Evolutionary conservation across 2,797 vertebrate genomes (phyloP).

Genomic region (Paedocypris micromegethes): DNA sequence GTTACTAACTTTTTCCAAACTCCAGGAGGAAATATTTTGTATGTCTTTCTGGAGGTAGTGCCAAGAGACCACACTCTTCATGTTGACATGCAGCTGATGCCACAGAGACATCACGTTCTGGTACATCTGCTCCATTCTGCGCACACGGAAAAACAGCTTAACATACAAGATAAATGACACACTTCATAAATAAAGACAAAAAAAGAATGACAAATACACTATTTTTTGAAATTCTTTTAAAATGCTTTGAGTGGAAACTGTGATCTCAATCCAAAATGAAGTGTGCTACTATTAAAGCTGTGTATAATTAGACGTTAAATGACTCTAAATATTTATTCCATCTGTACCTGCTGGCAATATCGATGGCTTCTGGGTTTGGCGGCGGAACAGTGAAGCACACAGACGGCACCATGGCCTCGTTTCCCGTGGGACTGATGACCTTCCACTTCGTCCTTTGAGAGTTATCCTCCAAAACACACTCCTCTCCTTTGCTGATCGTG

Average conservation of each 20-base stretch:
- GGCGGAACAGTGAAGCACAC: slow-evolving; percentile 92
- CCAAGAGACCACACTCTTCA: slow-evolving; percentile 95
- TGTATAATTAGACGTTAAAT: no score
- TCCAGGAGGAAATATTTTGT: slow-evolving; percentile 81
- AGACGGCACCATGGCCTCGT: slow-evolving; percentile 97
- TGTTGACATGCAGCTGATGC: slow-evolving; percentile 97
- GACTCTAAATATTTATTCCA: no score
- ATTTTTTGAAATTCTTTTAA: neutral
- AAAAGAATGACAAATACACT: neutral
- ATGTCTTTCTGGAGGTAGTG: slow-evolving; percentile 89
- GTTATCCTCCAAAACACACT: slow-evolving; percentile 96
- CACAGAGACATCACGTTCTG: slow-evolving; percentile 97
- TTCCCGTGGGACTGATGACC: slow-evolving; percentile 95
- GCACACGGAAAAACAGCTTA: neutral
- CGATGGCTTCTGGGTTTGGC: slow-evolving; percentile 88
- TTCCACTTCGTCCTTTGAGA: slow-evolving; percentile 97
- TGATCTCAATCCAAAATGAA: no score
- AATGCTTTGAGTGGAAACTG: no score
- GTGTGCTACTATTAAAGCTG: no score
- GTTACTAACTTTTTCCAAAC: slow-evolving; percentile 73
- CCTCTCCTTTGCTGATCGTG: slow-evolving; percentile 88
- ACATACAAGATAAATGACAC: slow-evolving; percentile 11
- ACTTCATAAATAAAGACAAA: neutral
- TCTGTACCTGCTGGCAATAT: slow-evolving; percentile 82
- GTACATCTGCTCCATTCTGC: slow-evolving; percentile 88